Evolutionary conservation across 1,140 invertebrate species (phyloP), one percentile per base, ranked within the genome.

Genomic region (Belonocnema kinseyi): DNA sequence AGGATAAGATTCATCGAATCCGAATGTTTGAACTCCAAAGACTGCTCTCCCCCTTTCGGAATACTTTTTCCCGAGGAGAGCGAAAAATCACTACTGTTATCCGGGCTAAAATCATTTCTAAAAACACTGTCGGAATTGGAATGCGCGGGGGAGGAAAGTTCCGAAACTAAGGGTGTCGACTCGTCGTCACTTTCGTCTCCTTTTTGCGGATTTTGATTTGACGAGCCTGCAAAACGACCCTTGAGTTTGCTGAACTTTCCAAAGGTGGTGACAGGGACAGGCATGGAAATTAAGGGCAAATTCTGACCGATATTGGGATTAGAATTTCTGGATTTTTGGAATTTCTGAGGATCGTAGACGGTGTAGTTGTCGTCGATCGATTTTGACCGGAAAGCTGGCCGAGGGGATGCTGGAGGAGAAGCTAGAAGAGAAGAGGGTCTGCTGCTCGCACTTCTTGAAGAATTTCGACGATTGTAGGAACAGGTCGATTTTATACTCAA

Each of bases 111-210:
- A 1, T 80, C 80, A 4, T 86, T 77, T 21, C 72, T 81, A 46
- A 83, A 82, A 21, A 84, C 78, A 17, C 77, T 85, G 16, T 87
- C 85, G 0, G 86, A 84, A n/a, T 85, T 85, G 0, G 87, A 86
- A 51, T 88, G 86, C 2, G 85, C 77, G 2, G 92, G 91, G 0
- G 91, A 91, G 1, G 91, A 90, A 12, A 92, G 40, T 74, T 92
- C 89, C 0, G 92, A 93, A 10, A 94, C 93, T 8, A 94, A 88
- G 26, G 94, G 94, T 13, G 93, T 94, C 0, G 93, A 93, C 83
- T 94, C 94, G 81, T 94, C 93, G 81, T 94, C 94, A 84, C 92
- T 93, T n/a, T 89, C 88, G 3, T 85, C 82, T 78, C 73, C 86
- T 61, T 79, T 86, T 87, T 81, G 53, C 83, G 78, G 21, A 85